Conservation (phyloP, 1,140 invertebrate species). For the Ylistrum balloti region DNA sequence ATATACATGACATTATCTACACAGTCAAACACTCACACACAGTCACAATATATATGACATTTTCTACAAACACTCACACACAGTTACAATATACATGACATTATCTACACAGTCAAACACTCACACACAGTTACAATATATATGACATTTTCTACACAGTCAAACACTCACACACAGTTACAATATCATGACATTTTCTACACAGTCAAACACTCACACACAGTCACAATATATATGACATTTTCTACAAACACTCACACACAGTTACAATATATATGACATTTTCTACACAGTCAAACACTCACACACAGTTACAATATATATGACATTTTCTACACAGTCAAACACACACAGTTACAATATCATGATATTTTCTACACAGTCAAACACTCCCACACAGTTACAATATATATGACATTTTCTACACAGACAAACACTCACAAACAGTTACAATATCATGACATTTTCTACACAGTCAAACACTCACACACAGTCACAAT, state of each 20-base stretch:
- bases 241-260: not conserved
- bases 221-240: no score
- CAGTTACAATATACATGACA: not conserved
- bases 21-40: no score
- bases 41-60: not conserved
- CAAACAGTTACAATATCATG: not conserved
- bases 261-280: no score
- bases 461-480: not conserved
- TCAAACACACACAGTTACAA: not conserved
- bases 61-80: not conserved
- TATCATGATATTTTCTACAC: not conserved
- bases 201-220: no score
- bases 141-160: no score
- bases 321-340: not conserved
- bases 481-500: not conserved
- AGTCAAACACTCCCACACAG: not conserved
- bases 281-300: no score
- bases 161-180: no score
- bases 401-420: not conserved
- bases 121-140: not conserved
- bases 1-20: not conserved
- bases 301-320: no score
- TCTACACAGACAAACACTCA: not conserved
- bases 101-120: not conserved
- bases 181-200: no score